A percentile compares a stretch with the other conserved stretches of the same genome.
Conservation (phyloP, 2,113 vertebrate genomes). For the Lepus americanus region DNA sequence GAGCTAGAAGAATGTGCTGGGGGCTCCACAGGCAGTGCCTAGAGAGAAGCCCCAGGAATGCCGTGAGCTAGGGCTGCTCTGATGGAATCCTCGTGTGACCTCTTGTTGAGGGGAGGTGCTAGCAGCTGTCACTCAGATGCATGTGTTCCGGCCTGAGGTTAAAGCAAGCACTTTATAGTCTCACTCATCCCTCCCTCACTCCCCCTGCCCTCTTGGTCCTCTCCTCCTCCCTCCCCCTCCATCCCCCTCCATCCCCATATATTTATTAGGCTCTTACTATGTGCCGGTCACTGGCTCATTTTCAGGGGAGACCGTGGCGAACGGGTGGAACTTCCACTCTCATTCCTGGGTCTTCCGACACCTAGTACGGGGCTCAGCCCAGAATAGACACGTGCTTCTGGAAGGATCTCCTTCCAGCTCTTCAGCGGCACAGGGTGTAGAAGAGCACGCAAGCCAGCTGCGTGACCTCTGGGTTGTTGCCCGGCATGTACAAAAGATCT, state of each 20-base stretch:
- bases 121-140: neutral
- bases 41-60: conserved; percentile 45
- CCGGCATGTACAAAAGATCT: neutral
- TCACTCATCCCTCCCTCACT: neutral
- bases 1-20: conserved; percentile 14
- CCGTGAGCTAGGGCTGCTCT: neutral
- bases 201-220: neutral
- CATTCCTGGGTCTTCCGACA: conserved; percentile 10
- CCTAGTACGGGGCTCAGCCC: neutral
- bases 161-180: neutral
- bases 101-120: neutral
- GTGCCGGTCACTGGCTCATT: neutral
- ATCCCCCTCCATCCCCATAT: neutral
- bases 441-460: neutral
- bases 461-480: neutral
- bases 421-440: neutral
- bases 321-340: neutral
- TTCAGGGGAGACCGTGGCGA: neutral
- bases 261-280: neutral
- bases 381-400: neutral
- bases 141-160: neutral
- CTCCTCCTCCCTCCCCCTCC: neutral
- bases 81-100: conserved; percentile 41
- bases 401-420: conserved; percentile 18
- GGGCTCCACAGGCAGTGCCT: conserved; percentile 21